phyloP scores from a whole-genome alignment of 2,888 invertebrate species.

The Tenthredo distinguenda region DNA sequence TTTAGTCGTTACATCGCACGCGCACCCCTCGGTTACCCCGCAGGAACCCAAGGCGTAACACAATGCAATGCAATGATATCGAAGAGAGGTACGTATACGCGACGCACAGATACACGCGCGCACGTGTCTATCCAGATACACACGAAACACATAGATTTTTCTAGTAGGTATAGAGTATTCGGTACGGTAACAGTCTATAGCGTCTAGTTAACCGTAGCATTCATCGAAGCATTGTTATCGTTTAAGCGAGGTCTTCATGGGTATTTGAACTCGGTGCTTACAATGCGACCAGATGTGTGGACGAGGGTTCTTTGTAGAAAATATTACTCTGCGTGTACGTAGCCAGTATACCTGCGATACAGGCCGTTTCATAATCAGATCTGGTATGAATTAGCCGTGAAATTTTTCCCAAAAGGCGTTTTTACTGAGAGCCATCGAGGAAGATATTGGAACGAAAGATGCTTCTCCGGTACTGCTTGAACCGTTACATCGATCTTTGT shows the following conservation, averaged over 20 bases:
- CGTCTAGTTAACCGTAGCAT: slow-evolving; percentile 71
- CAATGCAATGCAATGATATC: slow-evolving; percentile 20
- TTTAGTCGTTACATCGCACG: slow-evolving; percentile 63
- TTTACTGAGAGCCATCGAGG: neutral
- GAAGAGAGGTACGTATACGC: neutral
- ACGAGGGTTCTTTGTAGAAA: slow-evolving; percentile 45
- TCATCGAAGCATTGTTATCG: slow-evolving; percentile 72
- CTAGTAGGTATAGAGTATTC: neutral
- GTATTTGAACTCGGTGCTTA: slow-evolving; percentile 59
- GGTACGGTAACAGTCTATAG: slow-evolving; percentile 56
- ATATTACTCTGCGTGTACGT: neutral
- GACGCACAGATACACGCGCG: neutral
- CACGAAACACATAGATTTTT: neutral
- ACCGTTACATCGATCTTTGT: no score
- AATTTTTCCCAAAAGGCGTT: no score
- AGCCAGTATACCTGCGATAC: neutral
- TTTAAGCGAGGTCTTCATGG: slow-evolving; percentile 65
- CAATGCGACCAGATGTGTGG: slow-evolving; percentile 47
- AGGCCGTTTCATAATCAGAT: neutral
- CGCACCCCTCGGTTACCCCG: slow-evolving; percentile 52
- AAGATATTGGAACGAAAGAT: neutral
- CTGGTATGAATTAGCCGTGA: neutral
- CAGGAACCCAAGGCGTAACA: neutral
- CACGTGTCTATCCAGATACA: neutral
- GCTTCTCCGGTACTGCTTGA: neutral